These are phyloP conservation scores for Notechis scutatus DNA, from an alignment of 2,113 vertebrate genomes.

Conservation along the genomic window DNA sequence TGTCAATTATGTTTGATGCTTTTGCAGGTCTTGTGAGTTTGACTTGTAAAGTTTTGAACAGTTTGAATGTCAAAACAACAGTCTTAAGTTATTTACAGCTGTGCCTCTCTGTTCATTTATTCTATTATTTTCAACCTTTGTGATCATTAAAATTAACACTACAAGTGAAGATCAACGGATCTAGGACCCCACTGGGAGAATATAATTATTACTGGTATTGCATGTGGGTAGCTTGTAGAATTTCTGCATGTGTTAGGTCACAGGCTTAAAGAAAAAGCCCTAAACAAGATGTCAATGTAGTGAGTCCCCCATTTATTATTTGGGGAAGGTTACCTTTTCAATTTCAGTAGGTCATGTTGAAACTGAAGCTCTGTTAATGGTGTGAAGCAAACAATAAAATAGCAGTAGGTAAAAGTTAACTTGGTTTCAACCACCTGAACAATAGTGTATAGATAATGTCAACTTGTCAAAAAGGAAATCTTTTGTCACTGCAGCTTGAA, in stretches of 20 bases:
- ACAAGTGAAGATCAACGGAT: slow-evolving; percentile 6
- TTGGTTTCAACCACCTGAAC: slow-evolving; percentile 17
- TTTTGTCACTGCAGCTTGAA: not conserved
- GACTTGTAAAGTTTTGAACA: slow-evolving; percentile 1
- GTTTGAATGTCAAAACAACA: slow-evolving; percentile 4
- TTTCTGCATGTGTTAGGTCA: slow-evolving; percentile 37
- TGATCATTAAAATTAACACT: slow-evolving; percentile 28
- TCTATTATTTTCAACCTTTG: slow-evolving; percentile 26
- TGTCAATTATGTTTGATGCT: not conserved
- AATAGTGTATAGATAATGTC: slow-evolving; percentile 12
- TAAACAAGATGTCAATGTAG: slow-evolving; percentile 44
- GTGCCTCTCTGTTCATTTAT: not conserved
- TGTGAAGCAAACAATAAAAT: slow-evolving; percentile 38
- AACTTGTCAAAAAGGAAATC: not conserved
- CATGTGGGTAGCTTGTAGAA: slow-evolving; percentile 16
- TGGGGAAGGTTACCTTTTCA: slow-evolving; percentile 57
- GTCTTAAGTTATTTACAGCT: not conserved
- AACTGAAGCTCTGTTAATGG: slow-evolving; percentile 22
- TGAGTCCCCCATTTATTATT: slow-evolving; percentile 52
- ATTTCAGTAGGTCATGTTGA: slow-evolving; percentile 51
- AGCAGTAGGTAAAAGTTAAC: slow-evolving; percentile 31
- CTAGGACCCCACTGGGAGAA: not conserved
- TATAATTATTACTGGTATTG: slow-evolving; percentile 10
- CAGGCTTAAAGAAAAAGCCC: slow-evolving; percentile 18
- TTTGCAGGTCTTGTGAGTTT: not conserved